phyloP scores from a whole-genome alignment of 2,888 invertebrate species.

The Trilocha varians region DNA sequence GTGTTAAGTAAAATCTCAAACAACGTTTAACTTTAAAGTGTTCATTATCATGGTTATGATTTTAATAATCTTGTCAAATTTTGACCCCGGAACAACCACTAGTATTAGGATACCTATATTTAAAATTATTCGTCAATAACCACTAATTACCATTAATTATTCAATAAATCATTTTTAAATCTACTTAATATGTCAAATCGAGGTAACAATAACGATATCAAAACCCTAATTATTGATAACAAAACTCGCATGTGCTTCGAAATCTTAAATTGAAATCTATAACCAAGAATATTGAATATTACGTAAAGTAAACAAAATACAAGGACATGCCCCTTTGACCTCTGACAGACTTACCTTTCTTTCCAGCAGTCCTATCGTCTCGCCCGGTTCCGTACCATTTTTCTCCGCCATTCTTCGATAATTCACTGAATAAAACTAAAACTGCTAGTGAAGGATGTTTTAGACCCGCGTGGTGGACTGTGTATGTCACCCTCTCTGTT shows the following conservation, averaged over 20 bases:
- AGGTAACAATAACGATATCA: too few species aligned
- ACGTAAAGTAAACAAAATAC: background rate
- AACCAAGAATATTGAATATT: background rate
- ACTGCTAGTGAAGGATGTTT: slow-evolving; percentile 14
- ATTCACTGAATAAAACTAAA: slow-evolving; percentile 9
- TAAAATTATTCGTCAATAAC: too few species aligned
- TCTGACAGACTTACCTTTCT: slow-evolving; percentile 45
- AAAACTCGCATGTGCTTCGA: too few species aligned
- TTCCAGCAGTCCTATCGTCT: slow-evolving; percentile 52
- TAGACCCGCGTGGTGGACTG: slow-evolving; percentile 12
- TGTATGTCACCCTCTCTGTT: slow-evolving; percentile 9
- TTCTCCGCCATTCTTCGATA: slow-evolving; percentile 37
- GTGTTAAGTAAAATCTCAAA: background rate
- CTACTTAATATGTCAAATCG: too few species aligned
- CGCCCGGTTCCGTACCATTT: slow-evolving; percentile 31
- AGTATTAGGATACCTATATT: too few species aligned
- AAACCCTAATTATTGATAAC: too few species aligned
- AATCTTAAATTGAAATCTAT: background rate
- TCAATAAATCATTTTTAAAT: too few species aligned
- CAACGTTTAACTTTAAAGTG: too few species aligned
- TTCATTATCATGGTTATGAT: too few species aligned
- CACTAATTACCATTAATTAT: too few species aligned
- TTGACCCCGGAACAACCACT: too few species aligned
- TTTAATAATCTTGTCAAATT: too few species aligned
- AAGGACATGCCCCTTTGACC: background rate